Percentiles rank a stretch among this genome's conserved stretches.
Evolutionary conservation across 37 sponge, comb jelly and placozoan species (phyloP).

Genomic region (Haliclona indistincta): DNA sequence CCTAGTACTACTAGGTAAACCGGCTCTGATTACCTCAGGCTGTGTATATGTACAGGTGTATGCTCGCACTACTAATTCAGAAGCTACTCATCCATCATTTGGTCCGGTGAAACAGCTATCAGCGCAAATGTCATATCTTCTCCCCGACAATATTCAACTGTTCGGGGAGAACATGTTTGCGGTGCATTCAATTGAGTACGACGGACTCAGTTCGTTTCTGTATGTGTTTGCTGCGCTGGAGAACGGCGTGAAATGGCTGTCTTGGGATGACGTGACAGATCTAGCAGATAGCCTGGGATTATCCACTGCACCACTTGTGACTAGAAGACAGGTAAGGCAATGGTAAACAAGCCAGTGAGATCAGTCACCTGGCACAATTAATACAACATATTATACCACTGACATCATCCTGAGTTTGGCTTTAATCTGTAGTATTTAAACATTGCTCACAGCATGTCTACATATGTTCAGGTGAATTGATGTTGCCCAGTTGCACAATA

Average conservation of each 20-base stretch:
- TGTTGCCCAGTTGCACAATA: too few relatives aligned
- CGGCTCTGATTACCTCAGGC: neutral
- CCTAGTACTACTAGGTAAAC: too few relatives aligned
- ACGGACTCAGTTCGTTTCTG: conserved; percentile 63
- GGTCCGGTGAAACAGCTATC: conserved; percentile 78
- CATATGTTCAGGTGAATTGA: too few relatives aligned
- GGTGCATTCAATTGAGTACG: conserved; percentile 81
- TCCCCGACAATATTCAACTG: conserved; percentile 72
- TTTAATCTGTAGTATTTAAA: too few relatives aligned
- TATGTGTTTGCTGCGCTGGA: conserved; percentile 70
- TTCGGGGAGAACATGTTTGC: conserved; percentile 88
- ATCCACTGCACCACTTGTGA: conserved; percentile 62
- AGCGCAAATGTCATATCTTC: conserved; percentile 35
- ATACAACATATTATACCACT: too few relatives aligned
- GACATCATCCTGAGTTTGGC: too few relatives aligned
- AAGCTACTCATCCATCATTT: conserved; percentile 78
- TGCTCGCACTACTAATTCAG: conserved; percentile 59
- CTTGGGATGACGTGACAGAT: conserved; percentile 69
- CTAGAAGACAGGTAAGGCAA: conserved; percentile 31
- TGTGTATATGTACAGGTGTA: conserved; percentile 47
- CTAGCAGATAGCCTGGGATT: conserved; percentile 54
- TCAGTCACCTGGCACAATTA: too few relatives aligned
- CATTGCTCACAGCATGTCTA: too few relatives aligned
- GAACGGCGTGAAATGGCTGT: conserved; percentile 59
- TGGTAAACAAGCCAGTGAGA: too few relatives aligned